Evolutionary conservation across 2,113 vertebrate species (phyloP).

Genomic region (Cyprinodon variegatus): DNA sequence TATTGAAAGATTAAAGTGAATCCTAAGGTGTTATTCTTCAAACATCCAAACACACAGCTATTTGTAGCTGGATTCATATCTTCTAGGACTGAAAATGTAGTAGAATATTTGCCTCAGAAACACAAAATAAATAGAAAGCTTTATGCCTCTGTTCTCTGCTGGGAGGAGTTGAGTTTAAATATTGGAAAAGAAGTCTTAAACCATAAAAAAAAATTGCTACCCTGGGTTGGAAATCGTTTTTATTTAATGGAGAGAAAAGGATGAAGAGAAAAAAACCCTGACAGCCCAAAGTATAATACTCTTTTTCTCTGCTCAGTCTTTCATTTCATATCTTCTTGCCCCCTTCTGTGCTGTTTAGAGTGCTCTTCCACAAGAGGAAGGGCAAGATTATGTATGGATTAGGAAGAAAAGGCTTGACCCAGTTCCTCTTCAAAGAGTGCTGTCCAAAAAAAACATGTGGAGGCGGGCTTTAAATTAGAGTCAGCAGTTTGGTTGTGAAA

Average conservation of each 20-base stretch:
- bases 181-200: conserved; percentile 13
- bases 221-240: conserved; percentile 15
- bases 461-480: conserved; percentile 45
- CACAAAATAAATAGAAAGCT: neutral
- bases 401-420: conserved; percentile 77
- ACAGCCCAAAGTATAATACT: conserved; percentile 33
- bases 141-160: neutral
- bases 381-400: conserved; percentile 73
- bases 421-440: conserved; percentile 71
- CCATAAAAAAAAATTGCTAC: conserved; percentile 14
- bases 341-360: conserved; percentile 46
- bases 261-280: conserved; percentile 18
- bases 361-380: conserved; percentile 51
- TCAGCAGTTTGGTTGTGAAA: conserved; percentile 58
- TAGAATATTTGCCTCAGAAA: neutral
- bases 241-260: neutral
- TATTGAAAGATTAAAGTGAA: conserved; percentile 32
- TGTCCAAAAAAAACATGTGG: conserved; percentile 44
- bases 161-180: conserved; percentile 12
- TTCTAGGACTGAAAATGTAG: conserved; percentile 14
- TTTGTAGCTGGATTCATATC: conserved; percentile 18
- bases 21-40: conserved; percentile 32
- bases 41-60: conserved; percentile 21
- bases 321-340: conserved; percentile 10
- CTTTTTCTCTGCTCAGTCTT: conserved; percentile 17